Evolutionary conservation across 2,888 invertebrate genomes (phyloP), one percentile per base, ranked within the genome.

Genomic region (Callosobruchus maculatus): DNA sequence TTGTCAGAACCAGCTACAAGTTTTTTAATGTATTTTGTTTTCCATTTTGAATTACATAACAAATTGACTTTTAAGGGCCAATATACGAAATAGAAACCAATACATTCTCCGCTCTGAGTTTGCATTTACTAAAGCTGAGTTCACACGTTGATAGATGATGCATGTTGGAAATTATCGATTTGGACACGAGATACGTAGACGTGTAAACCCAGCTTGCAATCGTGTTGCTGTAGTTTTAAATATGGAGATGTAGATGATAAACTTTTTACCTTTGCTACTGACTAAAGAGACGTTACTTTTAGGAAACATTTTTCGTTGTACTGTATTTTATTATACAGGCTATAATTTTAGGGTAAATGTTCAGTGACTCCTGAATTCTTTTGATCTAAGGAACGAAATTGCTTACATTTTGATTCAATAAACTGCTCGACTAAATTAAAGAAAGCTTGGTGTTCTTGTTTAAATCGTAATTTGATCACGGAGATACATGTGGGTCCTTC

Each of bases 261-360:
- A 74, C 76, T 81, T 81, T 79, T 78, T 80, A 80, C 78, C 77
- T 79, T 80, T 79, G 81, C 79, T 81, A 81, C 80, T 77, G 72
- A 71, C 70, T 72, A 69, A 74, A 69, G 49, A 49, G 18, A 49
- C 49, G 49, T 49, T 49, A 49, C 49, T 49, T 49, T 49, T 49
- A 49, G 49, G 49, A 49, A 13, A 18, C 13, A 49, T 18, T 18
- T 49, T 49, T 49, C 49, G 49, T 49, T 49, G 49, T 49, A 49
- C 49, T 18, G 49, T 49, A 49, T 49, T 49, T 18, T 49, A 49
- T 49, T 49, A 49, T 49, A 49, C 49, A 49, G 49, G 13, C 49
- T 49, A 49, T 49, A 18, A 49, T 49, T 26, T 26, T 26, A 13
- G 49, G 49, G 49, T 49, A 18, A 18, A 49, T 7, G 13, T 49